Percentiles rank a stretch among this genome's conserved stretches.
Conservation (phyloP, 1,140 invertebrate genomes). For the Drosophila parvula region DNA sequence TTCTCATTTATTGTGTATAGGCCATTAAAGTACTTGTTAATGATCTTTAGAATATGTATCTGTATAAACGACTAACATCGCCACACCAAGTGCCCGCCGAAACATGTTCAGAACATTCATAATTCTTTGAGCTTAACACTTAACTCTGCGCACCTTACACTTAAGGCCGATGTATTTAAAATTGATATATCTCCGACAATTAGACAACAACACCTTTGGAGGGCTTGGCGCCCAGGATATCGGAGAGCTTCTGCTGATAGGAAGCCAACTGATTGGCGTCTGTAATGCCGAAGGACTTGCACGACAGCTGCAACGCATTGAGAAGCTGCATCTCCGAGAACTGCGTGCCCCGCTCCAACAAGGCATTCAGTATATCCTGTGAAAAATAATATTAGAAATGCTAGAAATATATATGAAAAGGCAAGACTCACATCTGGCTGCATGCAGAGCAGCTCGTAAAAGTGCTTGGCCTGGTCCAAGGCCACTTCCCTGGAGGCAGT, state of each 20-base stretch:
- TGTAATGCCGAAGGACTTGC: conserved; percentile 84
- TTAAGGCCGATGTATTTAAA: conserved; percentile 46
- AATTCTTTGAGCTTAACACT: conserved; percentile 59
- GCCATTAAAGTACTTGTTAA: conserved; percentile 68
- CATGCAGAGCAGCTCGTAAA: conserved; percentile 94
- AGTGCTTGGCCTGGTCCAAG: conserved; percentile 94
- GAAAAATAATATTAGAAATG: conserved; percentile 5
- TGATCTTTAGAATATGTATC: conserved; percentile 67
- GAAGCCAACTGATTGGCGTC: conserved; percentile 84
- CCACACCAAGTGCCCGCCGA: conserved; percentile 63
- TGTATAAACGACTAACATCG: conserved; percentile 62
- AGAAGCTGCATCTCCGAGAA: conserved; percentile 94
- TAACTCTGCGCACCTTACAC: conserved; percentile 52
- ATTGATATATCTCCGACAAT: conserved; percentile 23
- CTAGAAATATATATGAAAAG: too few species aligned
- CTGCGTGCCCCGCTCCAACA: conserved; percentile 92
- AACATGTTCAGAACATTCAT: conserved; percentile 72
- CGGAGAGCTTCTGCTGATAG: conserved; percentile 85
- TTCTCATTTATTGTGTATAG: conserved; percentile 68
- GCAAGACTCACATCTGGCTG: conserved; percentile 88
- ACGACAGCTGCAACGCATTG: conserved; percentile 91
- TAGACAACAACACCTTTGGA: conserved; percentile 80
- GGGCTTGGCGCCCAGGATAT: conserved; percentile 85
- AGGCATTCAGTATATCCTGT: conserved; percentile 92
- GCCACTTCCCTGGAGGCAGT: conserved; percentile 93